Evolutionary conservation across 2,797 vertebrate genomes (phyloP).

Genomic region (Lagodon rhomboides): DNA sequence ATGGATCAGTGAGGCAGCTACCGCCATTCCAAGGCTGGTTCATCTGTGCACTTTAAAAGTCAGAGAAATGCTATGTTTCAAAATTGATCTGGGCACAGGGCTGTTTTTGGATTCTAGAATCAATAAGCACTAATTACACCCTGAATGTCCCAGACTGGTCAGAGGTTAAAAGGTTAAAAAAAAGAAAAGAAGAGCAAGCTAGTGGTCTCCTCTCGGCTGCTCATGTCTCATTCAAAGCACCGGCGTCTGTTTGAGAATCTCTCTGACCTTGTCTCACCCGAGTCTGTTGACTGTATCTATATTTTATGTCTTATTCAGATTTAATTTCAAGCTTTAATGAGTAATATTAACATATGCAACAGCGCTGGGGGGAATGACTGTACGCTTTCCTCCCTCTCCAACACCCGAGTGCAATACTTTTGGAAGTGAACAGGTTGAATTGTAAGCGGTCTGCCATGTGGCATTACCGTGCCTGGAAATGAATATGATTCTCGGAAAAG

Average conservation of each 20-base stretch:
- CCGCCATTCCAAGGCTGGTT: not conserved
- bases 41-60: constrained; percentile 9
- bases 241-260: not conserved
- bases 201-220: not conserved
- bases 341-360: not conserved
- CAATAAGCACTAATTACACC: constrained; percentile 46
- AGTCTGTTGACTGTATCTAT: not conserved
- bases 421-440: constrained; percentile 31
- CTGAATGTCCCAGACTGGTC: not conserved
- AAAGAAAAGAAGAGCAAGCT: constrained; percentile 4
- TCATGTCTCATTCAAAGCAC: not conserved
- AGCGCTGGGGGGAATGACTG: not conserved
- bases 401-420: constrained; percentile 37
- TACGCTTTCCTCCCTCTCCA: not conserved
- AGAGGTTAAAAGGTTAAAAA: constrained; percentile 20
- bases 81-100: not conserved
- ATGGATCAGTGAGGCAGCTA: not conserved
- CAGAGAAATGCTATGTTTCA: not conserved
- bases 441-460: constrained; percentile 9
- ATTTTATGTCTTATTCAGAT: constrained; percentile 10
- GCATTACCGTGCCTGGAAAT: not conserved
- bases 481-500: constrained; percentile 6
- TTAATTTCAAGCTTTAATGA: constrained; percentile 15
- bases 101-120: constrained; percentile 31
- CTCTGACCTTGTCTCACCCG: constrained; percentile 12